phyloP scores from a whole-genome alignment of 2,888 invertebrate genomes.

The Ceramica pisi region DNA sequence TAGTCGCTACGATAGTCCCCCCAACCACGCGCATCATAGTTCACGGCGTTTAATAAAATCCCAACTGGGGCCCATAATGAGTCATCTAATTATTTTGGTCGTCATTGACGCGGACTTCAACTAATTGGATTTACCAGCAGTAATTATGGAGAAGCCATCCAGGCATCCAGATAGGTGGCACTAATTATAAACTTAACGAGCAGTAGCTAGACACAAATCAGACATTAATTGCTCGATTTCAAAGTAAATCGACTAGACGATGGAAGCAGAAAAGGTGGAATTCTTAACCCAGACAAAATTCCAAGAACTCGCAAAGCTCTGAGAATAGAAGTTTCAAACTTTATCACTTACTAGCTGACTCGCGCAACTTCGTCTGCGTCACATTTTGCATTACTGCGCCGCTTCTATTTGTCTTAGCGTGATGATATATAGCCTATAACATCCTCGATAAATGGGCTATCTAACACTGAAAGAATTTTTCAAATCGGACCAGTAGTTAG shows the following conservation, averaged over 20 bases:
- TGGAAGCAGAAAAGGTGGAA: too few relatives aligned
- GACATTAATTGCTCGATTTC: not conserved
- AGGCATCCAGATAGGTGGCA: not conserved
- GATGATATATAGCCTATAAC: too few relatives aligned
- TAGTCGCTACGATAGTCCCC: not conserved
- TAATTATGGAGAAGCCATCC: not conserved
- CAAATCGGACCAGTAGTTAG: too few relatives aligned
- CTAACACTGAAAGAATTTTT: too few relatives aligned
- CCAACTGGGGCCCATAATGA: conserved; percentile 5
- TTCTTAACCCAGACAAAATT: not conserved
- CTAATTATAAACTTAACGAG: not conserved
- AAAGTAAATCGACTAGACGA: not conserved
- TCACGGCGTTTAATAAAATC: conserved; percentile 5
- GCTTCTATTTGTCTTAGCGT: too few relatives aligned
- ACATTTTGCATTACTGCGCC: too few relatives aligned
- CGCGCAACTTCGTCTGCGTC: too few relatives aligned
- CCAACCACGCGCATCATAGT: not conserved
- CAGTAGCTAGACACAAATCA: not conserved
- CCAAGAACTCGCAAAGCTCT: not conserved
- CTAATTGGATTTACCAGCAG: conserved; percentile 14
- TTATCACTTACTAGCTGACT: too few relatives aligned
- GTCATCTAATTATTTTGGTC: not conserved
- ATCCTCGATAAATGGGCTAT: too few relatives aligned
- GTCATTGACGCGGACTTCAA: not conserved
- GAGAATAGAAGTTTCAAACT: not conserved